Percentiles rank a stretch among this genome's conserved stretches.
These are phyloP conservation scores for Campylomormyrus tamandua DNA, from an alignment of 2,113 vertebrate genomes.

Conservation along the genomic window DNA sequence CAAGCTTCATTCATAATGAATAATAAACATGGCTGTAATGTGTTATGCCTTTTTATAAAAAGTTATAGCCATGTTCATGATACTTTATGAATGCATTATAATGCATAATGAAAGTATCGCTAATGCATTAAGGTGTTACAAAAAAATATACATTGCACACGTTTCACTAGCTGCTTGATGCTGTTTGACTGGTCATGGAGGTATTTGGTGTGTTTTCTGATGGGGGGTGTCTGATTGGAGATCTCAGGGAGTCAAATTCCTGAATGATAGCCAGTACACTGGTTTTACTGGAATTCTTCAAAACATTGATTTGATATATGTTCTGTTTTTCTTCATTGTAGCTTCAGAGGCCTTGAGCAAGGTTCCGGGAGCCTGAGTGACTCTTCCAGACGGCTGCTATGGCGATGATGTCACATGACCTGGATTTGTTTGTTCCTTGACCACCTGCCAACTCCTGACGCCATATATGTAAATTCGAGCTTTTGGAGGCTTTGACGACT, in stretches of 20 bases:
- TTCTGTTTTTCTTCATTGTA: constrained; percentile 33
- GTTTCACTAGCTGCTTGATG: background rate
- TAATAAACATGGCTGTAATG: too few relatives aligned
- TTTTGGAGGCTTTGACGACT: background rate
- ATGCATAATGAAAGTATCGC: too few relatives aligned
- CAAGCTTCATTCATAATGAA: too few relatives aligned
- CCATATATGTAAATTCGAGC: background rate
- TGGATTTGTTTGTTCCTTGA: background rate
- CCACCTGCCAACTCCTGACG: background rate
- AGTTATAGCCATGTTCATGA: too few relatives aligned
- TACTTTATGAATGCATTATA: too few relatives aligned
- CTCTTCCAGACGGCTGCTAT: constrained; percentile 9
- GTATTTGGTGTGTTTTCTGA: background rate
- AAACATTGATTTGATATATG: background rate
- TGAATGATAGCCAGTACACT: background rate
- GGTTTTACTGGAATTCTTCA: background rate
- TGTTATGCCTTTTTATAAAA: too few relatives aligned
- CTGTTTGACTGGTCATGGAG: background rate
- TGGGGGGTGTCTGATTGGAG: background rate
- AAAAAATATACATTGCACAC: background rate
- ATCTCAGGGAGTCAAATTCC: background rate
- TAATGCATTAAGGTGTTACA: too few relatives aligned
- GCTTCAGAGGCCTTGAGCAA: constrained; percentile 21
- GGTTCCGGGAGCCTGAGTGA: constrained; percentile 9
- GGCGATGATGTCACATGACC: background rate